phyloP scores from a whole-genome alignment of 2,113 vertebrate genomes.

The Centropus unirufus region DNA sequence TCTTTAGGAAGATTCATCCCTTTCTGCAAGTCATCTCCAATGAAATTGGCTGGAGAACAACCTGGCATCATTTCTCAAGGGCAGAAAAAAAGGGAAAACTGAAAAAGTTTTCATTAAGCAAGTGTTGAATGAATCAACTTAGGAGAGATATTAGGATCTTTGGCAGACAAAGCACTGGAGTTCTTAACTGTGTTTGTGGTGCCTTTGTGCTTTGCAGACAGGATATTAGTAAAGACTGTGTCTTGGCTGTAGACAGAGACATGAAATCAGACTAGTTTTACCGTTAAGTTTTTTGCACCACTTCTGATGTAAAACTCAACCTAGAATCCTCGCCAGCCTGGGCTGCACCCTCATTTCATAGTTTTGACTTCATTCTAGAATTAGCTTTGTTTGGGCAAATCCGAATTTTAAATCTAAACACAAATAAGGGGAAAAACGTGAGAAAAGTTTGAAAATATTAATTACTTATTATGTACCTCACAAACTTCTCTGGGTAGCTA shows the following conservation, averaged over 20 bases:
- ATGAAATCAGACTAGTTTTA: neutral
- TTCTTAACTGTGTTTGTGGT: neutral
- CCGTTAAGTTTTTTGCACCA: neutral
- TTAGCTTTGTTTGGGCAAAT: neutral
- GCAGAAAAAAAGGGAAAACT: neutral
- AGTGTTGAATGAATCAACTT: neutral
- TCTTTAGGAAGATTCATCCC: neutral
- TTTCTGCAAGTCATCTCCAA: neutral
- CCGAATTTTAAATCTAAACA: neutral
- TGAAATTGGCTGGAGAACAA: neutral
- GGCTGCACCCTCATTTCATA: neutral
- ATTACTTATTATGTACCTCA: fast-evolving
- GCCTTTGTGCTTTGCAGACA: neutral
- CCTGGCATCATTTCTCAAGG: neutral
- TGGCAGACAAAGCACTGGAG: neutral
- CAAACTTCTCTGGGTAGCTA: neutral
- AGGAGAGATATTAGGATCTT: neutral
- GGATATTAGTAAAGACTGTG: neutral
- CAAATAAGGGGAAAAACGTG: neutral
- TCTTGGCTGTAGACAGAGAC: slow-evolving; percentile 17
- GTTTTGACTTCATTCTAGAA: neutral
- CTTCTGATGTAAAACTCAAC: neutral
- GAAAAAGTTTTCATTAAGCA: neutral
- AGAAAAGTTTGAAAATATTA: fast-evolving
- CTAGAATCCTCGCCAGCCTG: neutral